Evolutionary conservation across 2,888 invertebrate genomes (phyloP).

Genomic region (Buathra laborator): DNA sequence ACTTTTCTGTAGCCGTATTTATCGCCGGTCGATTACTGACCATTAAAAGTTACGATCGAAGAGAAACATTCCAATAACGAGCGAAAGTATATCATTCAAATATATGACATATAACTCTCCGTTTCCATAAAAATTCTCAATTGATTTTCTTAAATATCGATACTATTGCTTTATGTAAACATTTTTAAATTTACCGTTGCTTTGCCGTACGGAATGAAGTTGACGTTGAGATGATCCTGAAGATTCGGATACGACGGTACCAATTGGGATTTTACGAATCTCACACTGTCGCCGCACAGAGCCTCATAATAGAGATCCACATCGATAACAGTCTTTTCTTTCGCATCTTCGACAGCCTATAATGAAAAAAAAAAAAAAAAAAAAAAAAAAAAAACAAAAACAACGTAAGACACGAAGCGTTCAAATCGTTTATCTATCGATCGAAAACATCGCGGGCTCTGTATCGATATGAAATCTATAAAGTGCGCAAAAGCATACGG

Average conservation of each 20-base stretch:
- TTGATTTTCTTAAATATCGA: neutral
- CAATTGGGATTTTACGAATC: slow-evolving; percentile 85
- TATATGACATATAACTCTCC: too few species aligned
- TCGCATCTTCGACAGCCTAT: slow-evolving; percentile 59
- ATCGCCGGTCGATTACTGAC: neutral
- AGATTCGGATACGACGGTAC: slow-evolving; percentile 83
- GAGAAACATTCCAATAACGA: too few species aligned
- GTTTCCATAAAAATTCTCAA: too few species aligned
- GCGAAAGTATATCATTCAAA: too few species aligned
- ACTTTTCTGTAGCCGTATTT: neutral
- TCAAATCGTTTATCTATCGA: too few species aligned
- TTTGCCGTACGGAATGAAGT: slow-evolving; percentile 86
- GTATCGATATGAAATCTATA: too few species aligned
- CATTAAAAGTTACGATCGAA: neutral
- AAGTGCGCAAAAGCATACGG: neutral
- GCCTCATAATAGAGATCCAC: slow-evolving; percentile 87
- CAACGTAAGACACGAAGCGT: too few species aligned
- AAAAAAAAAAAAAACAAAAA: neutral
- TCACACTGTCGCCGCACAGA: slow-evolving; percentile 86
- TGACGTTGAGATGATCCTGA: slow-evolving; percentile 82
- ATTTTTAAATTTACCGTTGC: slow-evolving; percentile 83
- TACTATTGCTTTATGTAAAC: slow-evolving; percentile 5
- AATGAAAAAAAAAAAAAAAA: slow-evolving; percentile 1
- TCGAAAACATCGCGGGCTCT: too few species aligned
- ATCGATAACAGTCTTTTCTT: slow-evolving; percentile 71